These are phyloP conservation scores for Agapostemon virescens DNA, from an alignment of 2,888 invertebrate species.

Conservation along the genomic window DNA sequence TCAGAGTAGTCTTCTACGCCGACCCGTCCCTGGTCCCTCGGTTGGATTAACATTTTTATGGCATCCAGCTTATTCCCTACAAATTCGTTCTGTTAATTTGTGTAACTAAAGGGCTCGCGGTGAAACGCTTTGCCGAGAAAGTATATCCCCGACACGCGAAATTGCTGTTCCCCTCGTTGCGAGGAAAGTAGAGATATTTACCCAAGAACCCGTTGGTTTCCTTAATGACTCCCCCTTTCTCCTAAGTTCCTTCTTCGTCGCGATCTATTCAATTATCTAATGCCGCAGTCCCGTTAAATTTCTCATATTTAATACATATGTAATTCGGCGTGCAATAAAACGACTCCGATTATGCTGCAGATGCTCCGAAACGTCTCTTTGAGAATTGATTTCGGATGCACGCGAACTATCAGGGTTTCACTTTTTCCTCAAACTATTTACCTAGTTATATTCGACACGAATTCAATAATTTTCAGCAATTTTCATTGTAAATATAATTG, in stretches of 20 bases:
- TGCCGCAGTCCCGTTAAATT: no score
- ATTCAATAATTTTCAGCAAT: neutral
- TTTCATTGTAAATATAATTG: no score
- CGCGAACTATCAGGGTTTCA: neutral
- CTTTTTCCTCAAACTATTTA: neutral
- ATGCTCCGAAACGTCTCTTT: neutral
- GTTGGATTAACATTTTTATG: slow-evolving; percentile 44
- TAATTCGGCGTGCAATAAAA: neutral
- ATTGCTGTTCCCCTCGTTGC: slow-evolving; percentile 15
- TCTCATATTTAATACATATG: neutral
- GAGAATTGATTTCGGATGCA: neutral
- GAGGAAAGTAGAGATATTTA: neutral
- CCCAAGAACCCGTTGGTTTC: neutral
- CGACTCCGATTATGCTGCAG: neutral
- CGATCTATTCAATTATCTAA: neutral
- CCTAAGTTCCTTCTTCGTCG: neutral
- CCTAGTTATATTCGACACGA: neutral
- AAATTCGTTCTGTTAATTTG: slow-evolving; percentile 47
- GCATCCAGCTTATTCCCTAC: slow-evolving; percentile 14
- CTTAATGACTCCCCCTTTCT: neutral
- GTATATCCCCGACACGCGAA: slow-evolving; percentile 17
- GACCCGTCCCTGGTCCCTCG: neutral
- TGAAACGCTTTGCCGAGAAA: slow-evolving; percentile 1
- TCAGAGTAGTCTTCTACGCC: neutral
- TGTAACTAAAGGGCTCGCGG: slow-evolving; percentile 19